Conservation (phyloP, 2,113 vertebrate species). For the Oenanthe oenanthe region DNA sequence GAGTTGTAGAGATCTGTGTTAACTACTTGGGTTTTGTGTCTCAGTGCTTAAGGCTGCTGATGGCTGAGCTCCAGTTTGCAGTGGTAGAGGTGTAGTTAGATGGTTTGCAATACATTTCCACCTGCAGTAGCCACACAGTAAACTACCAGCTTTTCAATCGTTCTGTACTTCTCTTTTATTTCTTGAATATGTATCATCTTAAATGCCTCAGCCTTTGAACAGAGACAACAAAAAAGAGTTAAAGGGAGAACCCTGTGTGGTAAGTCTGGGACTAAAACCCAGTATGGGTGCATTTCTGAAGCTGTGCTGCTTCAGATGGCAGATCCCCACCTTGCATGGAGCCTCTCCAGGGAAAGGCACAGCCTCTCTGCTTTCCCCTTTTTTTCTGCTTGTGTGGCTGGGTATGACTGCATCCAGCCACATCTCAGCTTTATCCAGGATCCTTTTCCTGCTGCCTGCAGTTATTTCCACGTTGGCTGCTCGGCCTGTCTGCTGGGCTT, state of each 20-base stretch:
- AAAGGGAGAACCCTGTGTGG: neutral
- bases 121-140: neutral
- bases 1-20: neutral
- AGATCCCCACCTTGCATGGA: neutral
- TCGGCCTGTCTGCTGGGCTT: neutral
- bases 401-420: neutral
- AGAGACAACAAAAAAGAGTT: neutral
- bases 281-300: neutral
- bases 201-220: neutral
- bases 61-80: neutral
- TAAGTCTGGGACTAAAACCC: neutral
- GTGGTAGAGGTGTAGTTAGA: neutral
- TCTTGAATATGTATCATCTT: neutral
- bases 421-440: neutral
- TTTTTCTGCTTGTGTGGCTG: neutral
- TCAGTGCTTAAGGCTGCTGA: neutral
- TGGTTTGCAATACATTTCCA: neutral
- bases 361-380: neutral
- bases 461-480: constrained; percentile 14
- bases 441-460: constrained; percentile 31
- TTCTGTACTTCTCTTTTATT: neutral
- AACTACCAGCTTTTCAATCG: neutral
- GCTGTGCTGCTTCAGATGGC: neutral
- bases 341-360: neutral
- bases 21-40: rapidly evolving